Base-by-base conservation (phyloP, 2,888 invertebrate species). In the Idaea biselata region DNA sequence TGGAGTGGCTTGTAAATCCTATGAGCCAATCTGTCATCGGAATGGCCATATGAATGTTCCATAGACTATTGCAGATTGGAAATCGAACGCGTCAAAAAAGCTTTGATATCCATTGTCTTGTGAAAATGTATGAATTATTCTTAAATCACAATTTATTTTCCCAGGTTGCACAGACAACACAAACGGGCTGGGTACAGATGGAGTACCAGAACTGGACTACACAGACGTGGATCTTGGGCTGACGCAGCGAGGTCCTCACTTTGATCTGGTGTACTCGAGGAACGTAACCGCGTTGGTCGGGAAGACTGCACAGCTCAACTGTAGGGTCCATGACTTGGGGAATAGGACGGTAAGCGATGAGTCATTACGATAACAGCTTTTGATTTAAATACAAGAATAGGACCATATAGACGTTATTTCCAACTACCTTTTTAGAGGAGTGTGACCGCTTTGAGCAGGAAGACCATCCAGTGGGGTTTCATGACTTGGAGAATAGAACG, bases 221-320 rank as follows among this genome's bases (percentile, higher is more conserved):
- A 87, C 89, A 0, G 91, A 91, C 44, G 85, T 88, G 59, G 91
- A 92, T 65, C 73, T 92, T 8, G 92, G 92, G 0, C 75, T 90
- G 62, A 80, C 88, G 11, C 93, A 92, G 61, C 89, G 95, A 58
- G 96, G 96, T 14, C 96, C 96, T 0, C 94, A 94, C 80, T 96
- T 96, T 82, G 96, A 96, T 75, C 88, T 94, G 62, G 93, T 94
- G 0, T 95, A 95, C 66, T 95, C 96, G 53, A 95, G 94, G 74
- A 96, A 96, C 78, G 96, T 96, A 65, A 96, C 96, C 17, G 96
- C 96, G 0, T 88, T 96, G 16, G 96, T 96, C 14, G 96, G 96
- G 33, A 96, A 96, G 86, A 96, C 95, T 3, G 95, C 96, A 2
- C 94, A 95, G 77, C 91, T 96, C 66, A 95, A 94, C 83, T 96